A percentile compares a stretch with the other conserved stretches of the same genome.
Evolutionary conservation across 1,140 invertebrate genomes (phyloP).

Genomic region (Apis florea): DNA sequence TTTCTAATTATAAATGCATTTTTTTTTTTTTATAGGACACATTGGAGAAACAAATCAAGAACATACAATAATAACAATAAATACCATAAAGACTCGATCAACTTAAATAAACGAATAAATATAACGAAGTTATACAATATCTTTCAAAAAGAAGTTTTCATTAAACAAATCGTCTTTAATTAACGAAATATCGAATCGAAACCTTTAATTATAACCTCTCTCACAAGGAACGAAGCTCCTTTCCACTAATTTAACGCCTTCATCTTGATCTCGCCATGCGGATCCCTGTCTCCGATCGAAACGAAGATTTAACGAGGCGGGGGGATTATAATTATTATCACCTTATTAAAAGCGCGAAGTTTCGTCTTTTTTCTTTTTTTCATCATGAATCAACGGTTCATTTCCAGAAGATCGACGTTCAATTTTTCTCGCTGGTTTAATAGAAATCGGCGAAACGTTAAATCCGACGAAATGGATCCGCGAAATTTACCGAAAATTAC

Average conservation of each 20-base stretch:
- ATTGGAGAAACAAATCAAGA: too few species aligned
- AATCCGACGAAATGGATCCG: background rate
- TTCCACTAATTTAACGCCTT: background rate
- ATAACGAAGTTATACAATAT: too few species aligned
- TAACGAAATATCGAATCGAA: background rate
- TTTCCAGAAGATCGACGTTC: background rate
- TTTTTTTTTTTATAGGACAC: too few species aligned
- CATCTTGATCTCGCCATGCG: constrained; percentile 11
- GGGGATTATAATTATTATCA: background rate
- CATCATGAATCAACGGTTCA: background rate
- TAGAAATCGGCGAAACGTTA: background rate
- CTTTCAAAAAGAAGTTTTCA: too few species aligned
- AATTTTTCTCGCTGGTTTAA: background rate
- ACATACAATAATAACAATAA: background rate
- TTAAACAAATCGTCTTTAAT: too few species aligned
- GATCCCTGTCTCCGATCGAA: background rate
- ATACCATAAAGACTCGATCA: background rate
- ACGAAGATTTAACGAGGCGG: background rate
- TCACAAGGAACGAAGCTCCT: background rate
- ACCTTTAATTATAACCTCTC: constrained; percentile 9
- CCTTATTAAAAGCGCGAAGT: background rate
- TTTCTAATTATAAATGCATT: too few species aligned
- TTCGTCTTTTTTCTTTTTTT: background rate
- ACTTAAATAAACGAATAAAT: background rate
- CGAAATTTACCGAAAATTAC: constrained; percentile 14